These are phyloP conservation scores for Pangasianodon hypophthalmus DNA, from an alignment of 2,113 vertebrate genomes.

Conservation along the genomic window DNA sequence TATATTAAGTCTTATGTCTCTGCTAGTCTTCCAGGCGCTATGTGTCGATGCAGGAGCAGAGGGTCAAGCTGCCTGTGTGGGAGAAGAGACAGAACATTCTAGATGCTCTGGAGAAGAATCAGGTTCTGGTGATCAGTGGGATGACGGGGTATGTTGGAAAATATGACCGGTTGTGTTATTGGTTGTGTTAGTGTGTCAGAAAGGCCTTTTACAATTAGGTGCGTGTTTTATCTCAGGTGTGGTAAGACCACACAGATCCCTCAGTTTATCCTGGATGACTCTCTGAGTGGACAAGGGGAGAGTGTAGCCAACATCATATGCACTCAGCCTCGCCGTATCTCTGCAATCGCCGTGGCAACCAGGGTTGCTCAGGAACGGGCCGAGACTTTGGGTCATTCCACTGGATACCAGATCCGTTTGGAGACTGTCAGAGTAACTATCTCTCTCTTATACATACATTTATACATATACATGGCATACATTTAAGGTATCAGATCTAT, in stretches of 20 bases:
- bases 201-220: not conserved
- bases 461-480: no score
- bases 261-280: conserved; percentile 92
- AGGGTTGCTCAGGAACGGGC: conserved; percentile 90
- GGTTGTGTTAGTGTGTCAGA: not conserved
- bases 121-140: conserved; percentile 94
- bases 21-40: conserved; percentile 84
- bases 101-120: conserved; percentile 75
- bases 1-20: conserved; percentile 19
- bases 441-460: not conserved
- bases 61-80: conserved; percentile 91
- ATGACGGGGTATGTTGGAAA: conserved; percentile 89
- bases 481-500: not conserved
- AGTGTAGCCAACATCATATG: conserved; percentile 90
- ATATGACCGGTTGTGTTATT: not conserved
- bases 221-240: conserved; percentile 76
- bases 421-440: conserved; percentile 87
- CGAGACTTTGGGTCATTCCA: conserved; percentile 85
- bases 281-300: conserved; percentile 74
- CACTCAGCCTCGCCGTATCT: conserved; percentile 95
- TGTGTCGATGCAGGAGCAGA: conserved; percentile 84
- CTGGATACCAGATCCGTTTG: conserved; percentile 96
- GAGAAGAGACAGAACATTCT: conserved; percentile 85
- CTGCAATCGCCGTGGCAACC: conserved; percentile 92
- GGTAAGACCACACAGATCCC: conserved; percentile 98